Percentiles rank a stretch among this genome's conserved stretches.
phyloP scores from a whole-genome alignment of 2,797 vertebrate species.

The Dendrocincla tyrannina region DNA sequence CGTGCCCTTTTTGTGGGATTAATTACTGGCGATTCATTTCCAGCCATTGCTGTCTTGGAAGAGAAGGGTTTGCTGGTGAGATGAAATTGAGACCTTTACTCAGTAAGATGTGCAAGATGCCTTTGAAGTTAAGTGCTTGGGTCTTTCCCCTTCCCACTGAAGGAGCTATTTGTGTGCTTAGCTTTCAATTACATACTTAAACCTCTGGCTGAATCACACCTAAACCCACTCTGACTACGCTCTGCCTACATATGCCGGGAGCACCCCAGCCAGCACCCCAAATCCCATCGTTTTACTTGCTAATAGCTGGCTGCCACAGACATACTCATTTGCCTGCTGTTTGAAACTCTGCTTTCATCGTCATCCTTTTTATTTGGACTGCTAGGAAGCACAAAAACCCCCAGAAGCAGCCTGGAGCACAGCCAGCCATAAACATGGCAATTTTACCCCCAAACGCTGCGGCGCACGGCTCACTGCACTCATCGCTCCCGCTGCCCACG shows the following conservation, averaged over 20 bases:
- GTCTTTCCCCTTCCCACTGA: background rate
- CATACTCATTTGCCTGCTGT: background rate
- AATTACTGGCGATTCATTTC: background rate
- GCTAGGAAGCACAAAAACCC: background rate
- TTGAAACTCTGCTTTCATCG: background rate
- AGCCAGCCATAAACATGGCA: background rate
- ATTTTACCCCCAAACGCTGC: background rate
- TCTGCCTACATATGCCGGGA: rapidly evolving
- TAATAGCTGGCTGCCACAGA: background rate
- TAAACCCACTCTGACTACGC: background rate
- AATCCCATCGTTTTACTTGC: background rate
- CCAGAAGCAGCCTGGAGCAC: background rate
- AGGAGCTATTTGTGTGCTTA: background rate
- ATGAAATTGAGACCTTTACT: background rate
- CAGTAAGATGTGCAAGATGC: background rate
- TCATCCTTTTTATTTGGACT: background rate
- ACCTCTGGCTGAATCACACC: background rate
- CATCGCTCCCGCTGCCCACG: rapidly evolving
- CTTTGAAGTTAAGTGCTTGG: background rate
- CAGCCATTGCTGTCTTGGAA: background rate
- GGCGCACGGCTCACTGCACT: background rate
- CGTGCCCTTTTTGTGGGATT: background rate
- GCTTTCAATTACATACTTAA: background rate
- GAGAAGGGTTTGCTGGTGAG: background rate
- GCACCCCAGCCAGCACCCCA: background rate